Percentiles rank a stretch among this genome's conserved stretches.
These are phyloP conservation scores for Pogona vitticeps DNA, from an alignment of 2,113 vertebrate species.

Conservation along the genomic window DNA sequence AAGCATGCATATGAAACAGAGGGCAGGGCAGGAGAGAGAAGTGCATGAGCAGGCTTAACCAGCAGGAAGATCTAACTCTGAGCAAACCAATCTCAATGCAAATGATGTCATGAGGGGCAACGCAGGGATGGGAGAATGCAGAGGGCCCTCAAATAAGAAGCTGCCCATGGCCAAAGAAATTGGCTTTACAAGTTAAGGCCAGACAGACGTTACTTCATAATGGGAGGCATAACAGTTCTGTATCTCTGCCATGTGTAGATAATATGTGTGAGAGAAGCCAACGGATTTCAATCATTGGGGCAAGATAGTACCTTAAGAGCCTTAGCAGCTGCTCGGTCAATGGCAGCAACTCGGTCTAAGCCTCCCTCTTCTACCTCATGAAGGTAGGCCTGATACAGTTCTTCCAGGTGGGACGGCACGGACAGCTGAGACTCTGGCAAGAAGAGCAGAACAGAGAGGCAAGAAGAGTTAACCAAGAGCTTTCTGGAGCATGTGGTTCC, in stretches of 20 bases:
- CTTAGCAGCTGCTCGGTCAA: slow-evolving; percentile 79
- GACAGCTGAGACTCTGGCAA: slow-evolving; percentile 83
- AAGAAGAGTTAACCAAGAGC: not conserved
- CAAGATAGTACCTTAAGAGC: slow-evolving; percentile 76
- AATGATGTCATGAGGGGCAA: not conserved
- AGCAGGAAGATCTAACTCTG: not conserved
- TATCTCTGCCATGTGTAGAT: not conserved
- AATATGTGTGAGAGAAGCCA: not conserved
- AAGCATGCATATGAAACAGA: no score
- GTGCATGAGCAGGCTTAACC: not conserved
- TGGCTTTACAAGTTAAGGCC: not conserved
- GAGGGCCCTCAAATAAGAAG: not conserved
- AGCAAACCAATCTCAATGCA: not conserved
- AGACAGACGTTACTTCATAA: not conserved
- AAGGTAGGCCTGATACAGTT: slow-evolving; percentile 85
- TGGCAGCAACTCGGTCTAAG: slow-evolving; percentile 78
- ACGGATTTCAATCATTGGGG: not conserved
- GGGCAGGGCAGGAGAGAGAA: not conserved
- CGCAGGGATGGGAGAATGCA: not conserved
- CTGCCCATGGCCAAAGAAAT: not conserved
- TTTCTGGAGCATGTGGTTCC: not conserved
- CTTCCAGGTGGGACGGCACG: slow-evolving; percentile 82
- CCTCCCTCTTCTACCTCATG: slow-evolving; percentile 82
- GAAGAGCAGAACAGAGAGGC: not conserved
- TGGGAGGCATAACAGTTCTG: not conserved